phyloP scores from a whole-genome alignment of 2,113 vertebrate genomes.

The Cervus canadensis region DNA sequence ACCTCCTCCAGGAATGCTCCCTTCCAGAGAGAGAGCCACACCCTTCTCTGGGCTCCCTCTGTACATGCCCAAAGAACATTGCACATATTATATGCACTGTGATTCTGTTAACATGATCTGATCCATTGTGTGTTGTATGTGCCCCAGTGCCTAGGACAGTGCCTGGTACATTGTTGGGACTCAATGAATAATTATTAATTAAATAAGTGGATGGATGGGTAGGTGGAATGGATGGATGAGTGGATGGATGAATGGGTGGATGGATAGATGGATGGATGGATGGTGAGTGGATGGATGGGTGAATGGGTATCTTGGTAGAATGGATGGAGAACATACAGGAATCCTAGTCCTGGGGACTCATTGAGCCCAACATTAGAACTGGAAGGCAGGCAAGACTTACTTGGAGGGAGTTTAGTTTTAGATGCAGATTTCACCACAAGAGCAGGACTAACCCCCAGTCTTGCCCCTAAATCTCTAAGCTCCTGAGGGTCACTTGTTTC shows the following conservation, averaged over 20 bases:
- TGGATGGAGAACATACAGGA: background rate
- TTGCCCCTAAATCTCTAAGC: background rate
- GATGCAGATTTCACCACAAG: background rate
- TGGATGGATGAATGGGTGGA: background rate
- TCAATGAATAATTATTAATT: background rate
- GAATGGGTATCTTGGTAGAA: background rate
- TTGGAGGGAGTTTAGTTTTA: background rate
- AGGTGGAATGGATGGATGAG: too few relatives aligned
- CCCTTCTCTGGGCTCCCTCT: background rate
- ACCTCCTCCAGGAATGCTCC: background rate
- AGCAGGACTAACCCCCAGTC: background rate
- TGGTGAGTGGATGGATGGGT: background rate
- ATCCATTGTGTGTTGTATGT: background rate
- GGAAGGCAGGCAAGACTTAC: background rate
- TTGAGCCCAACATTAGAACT: background rate
- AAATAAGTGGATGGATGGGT: background rate
- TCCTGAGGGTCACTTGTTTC: background rate
- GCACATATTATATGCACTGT: background rate
- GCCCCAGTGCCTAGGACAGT: background rate
- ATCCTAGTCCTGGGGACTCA: background rate
- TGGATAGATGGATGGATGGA: background rate
- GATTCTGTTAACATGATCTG: background rate
- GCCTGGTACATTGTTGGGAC: background rate
- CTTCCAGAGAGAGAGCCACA: background rate
- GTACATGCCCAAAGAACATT: rapidly evolving